phyloP scores from a whole-genome alignment of 2,797 vertebrate genomes.

The Falco rusticolus region DNA sequence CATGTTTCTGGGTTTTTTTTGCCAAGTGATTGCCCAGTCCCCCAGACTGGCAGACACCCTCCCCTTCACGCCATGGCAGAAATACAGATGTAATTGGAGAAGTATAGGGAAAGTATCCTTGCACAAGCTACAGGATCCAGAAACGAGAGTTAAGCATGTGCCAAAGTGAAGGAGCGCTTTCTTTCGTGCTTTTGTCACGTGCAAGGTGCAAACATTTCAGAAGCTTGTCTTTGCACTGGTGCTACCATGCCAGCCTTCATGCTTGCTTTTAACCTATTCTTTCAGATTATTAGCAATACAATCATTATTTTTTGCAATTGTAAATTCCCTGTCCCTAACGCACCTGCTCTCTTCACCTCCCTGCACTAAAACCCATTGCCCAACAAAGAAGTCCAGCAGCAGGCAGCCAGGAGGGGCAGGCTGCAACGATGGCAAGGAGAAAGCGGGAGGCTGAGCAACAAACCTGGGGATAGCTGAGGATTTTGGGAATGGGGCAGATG shows the following conservation, averaged over 20 bases:
- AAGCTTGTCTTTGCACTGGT: neutral
- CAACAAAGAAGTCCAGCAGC: neutral
- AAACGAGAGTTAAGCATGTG: neutral
- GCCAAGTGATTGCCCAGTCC: neutral
- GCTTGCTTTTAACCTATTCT: neutral
- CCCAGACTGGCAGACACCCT: neutral
- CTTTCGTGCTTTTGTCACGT: neutral
- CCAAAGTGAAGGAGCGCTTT: neutral
- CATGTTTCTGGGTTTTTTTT: neutral
- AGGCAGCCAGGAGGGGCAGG: neutral
- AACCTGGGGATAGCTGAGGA: neutral
- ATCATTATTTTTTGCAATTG: neutral
- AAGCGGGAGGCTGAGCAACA: neutral
- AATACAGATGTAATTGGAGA: neutral
- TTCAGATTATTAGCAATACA: neutral
- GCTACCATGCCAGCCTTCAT: neutral
- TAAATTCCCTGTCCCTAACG: neutral
- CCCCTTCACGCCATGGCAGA: neutral
- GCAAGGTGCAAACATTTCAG: constrained; percentile 30
- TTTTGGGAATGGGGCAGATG: neutral
- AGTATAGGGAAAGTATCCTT: neutral
- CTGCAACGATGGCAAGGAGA: neutral
- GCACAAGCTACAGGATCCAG: neutral
- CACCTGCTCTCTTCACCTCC: constrained; percentile 38
- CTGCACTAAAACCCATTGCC: neutral